Evolutionary conservation across 2,888 invertebrate species (phyloP), one percentile per base, ranked within the genome.

Genomic region (Sinopyrophorus schimmeli): DNA sequence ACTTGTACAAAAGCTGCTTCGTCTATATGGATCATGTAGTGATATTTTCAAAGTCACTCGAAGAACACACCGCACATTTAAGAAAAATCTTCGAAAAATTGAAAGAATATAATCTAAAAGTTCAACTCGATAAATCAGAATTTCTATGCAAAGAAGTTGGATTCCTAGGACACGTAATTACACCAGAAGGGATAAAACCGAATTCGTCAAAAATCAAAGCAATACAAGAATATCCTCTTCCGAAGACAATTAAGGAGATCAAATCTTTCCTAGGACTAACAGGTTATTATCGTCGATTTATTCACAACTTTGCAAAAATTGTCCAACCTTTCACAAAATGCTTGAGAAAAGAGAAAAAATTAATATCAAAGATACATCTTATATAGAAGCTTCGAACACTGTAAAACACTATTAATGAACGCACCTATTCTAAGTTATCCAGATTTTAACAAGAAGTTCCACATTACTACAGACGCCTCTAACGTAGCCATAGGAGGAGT

Each of bases 11-110:
- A 49, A 39, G 42, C 16, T 55, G 55, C 35, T 48, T 59, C 30
- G 58, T 59, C 5, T 59, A 59, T 21, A 59, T 59, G 55, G 55
- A 60, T 23, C 55, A 55, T 40, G 43, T 58, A 7, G 43, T 54
- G 6, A 50, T 60, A 16, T 60, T 58, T 40, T 54, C 55, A 12
- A 54, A 35, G 32, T 53, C 39, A 3, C 40, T 57, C 3, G 47
- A 61, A 43, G 50, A 59, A 21, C 55, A 57, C 18, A 32, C 57
- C 14, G 7, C 23, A 18, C 50, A 53, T 21, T 5, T 61, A n/a
- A 51, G 26, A 49, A 10, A 23, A 30, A 44, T 60, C 5, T 60
- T 60, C 21, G 9, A 51, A 15, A 50, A 44, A 53, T 35, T 59
- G n/a, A 21, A 37, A 15, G 24, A 49, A 17, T 47, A 14, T 9